Conservation (phyloP, 2,888 invertebrate genomes). For the Axea sp. region DNA sequence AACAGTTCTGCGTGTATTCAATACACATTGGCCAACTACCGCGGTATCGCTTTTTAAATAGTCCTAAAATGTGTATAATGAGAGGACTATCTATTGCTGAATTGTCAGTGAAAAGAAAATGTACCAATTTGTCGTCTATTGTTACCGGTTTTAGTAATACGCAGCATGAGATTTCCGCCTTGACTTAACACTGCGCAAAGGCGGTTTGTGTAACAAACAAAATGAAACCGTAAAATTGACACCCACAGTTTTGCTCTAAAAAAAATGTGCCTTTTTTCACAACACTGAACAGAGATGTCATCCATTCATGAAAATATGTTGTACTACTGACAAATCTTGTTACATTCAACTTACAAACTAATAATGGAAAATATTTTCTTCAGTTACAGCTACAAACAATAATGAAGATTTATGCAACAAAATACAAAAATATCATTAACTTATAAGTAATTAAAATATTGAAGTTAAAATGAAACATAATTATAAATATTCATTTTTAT, state of each 20-base stretch:
- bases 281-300: conserved; percentile 42
- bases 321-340: conserved; percentile 18
- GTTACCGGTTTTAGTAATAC: conserved; percentile 65
- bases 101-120: conserved; percentile 41
- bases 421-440: too few relatives aligned
- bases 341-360: too few relatives aligned
- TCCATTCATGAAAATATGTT: conserved; percentile 36
- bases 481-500: too few relatives aligned
- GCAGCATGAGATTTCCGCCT: conserved; percentile 75
- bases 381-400: too few relatives aligned
- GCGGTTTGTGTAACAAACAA: conserved; percentile 76
- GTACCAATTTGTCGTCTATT: conserved; percentile 51
- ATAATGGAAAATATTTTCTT: too few relatives aligned
- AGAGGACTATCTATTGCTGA: conserved; percentile 35
- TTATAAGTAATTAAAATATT: too few relatives aligned
- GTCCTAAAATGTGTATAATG: conserved; percentile 44
- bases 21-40: conserved; percentile 38
- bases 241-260: conserved; percentile 28
- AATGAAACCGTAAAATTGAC: conserved; percentile 52
- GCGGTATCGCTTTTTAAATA: conserved; percentile 51
- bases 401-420: too few relatives aligned
- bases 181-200: conserved; percentile 68
- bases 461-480: too few relatives aligned
- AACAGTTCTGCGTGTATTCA: conserved; percentile 35
- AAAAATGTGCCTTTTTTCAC: conserved; percentile 15